These are phyloP conservation scores for Cabera pusaria DNA, from an alignment of 2,888 invertebrate species.

Conservation along the genomic window DNA sequence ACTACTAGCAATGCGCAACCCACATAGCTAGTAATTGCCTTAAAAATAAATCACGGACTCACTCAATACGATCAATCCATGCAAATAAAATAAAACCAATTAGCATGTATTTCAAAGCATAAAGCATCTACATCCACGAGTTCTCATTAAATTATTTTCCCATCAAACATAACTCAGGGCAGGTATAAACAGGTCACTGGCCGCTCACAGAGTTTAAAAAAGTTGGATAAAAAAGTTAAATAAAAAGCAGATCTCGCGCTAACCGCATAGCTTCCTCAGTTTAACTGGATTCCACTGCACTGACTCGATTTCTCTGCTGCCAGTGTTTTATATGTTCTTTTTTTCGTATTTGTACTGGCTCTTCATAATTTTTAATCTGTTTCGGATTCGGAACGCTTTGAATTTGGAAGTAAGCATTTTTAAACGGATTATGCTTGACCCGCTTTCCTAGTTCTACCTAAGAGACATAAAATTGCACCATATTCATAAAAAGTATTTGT, in stretches of 20 bases:
- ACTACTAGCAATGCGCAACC: too few species aligned
- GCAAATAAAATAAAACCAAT: too few species aligned
- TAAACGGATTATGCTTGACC: too few species aligned
- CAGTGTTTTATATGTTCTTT: conserved; percentile 20
- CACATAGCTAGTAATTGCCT: too few species aligned
- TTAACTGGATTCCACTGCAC: conserved; percentile 31
- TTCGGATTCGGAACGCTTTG: conserved; percentile 13
- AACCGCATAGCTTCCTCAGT: conserved; percentile 24
- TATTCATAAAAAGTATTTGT: too few species aligned
- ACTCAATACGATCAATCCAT: too few species aligned
- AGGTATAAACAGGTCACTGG: conserved; percentile 1
- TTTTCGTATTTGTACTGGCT: conserved; percentile 21
- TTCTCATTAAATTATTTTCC: conserved; percentile 10
- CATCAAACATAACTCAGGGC: not conserved
- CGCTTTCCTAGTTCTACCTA: too few species aligned
- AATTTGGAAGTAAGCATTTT: too few species aligned
- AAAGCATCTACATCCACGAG: too few species aligned
- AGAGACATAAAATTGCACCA: too few species aligned
- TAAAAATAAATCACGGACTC: too few species aligned
- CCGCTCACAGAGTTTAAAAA: conserved; percentile 7
- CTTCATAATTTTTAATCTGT: conserved; percentile 30
- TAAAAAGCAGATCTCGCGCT: not conserved
- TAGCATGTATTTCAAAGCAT: too few species aligned
- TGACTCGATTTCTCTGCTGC: conserved; percentile 25
- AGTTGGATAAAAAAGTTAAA: conserved; percentile 3